Evolutionary conservation across 2,888 invertebrate genomes (phyloP), one percentile per base, ranked within the genome.

Genomic region (Leuctra nigra): DNA sequence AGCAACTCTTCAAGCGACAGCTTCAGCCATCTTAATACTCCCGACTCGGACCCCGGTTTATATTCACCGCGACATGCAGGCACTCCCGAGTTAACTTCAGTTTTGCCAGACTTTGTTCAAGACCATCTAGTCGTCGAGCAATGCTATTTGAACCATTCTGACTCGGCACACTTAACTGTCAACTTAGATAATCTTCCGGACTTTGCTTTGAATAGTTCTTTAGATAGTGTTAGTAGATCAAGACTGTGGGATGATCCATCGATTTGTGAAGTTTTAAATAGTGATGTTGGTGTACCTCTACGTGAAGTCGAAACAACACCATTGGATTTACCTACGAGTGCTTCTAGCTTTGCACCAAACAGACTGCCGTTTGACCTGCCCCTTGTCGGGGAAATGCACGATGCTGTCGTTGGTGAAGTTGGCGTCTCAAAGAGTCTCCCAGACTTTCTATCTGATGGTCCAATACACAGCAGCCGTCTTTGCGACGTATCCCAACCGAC

Each of bases 21-120:
- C 48, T 56, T 44, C 23, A 52, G 41, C 16, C 41, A 39, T 18
- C 25, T 46, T 14, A 39, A 38, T 14, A 47, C 53, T 7, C 41
- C 48, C 6, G 60, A 60, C 14, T 48, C 50, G 22, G 59, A 61
- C 41, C 35, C 56, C n/a, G 48, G 48, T 9, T 48, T 55, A 20
- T 54, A 56, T 52, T 36, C 29, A 6, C 18, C 16, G n/a, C 38
- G 56, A 16, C 59, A 61, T 23, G 59, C 41, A 4, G 59, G 57
- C 22, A 57, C 61, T 4, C 57, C 60, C 14, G 60, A 61, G 47
- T 22, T 61, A 6, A 55, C 84, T 64, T 84, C 85, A 1, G 84
- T 84, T 7, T 69, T 90, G 63, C 91, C 91, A 0, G 91, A 91
- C 70, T 91, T 91, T 73, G 91, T 92, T 53, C 91, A 91, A 69